These are phyloP conservation scores for Diadema setosum DNA, from an alignment of 35 echinoderm and acorn worm genomes.

Conservation along the genomic window DNA sequence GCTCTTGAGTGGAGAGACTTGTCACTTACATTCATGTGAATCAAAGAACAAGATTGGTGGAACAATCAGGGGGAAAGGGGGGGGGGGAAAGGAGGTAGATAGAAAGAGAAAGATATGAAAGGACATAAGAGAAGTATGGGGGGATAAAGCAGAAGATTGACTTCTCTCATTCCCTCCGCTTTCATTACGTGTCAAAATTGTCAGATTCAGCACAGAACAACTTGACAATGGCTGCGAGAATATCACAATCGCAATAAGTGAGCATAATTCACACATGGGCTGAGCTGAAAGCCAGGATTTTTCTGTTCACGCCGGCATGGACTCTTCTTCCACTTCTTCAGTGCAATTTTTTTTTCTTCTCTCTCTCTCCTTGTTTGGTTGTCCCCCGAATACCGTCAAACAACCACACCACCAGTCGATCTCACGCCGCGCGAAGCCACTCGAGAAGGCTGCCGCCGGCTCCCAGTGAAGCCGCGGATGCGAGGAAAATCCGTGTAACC, in stretches of 20 bases:
- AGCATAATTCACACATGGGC: neutral
- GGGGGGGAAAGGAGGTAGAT: neutral
- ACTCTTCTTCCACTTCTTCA: too few relatives aligned
- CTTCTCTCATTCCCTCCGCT: too few relatives aligned
- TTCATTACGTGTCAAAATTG: conserved; percentile 15
- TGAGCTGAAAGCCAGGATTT: neutral
- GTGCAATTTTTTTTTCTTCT: too few relatives aligned
- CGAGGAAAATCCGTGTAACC: neutral
- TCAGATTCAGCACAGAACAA: neutral
- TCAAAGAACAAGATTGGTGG: neutral
- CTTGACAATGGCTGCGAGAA: neutral
- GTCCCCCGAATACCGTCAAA: neutral
- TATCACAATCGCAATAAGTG: conserved; percentile 11
- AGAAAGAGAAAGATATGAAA: too few relatives aligned
- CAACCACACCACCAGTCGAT: neutral
- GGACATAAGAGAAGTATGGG: too few relatives aligned
- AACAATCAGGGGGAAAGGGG: too few relatives aligned
- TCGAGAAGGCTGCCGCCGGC: neutral
- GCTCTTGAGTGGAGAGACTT: neutral
- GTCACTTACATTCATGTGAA: neutral
- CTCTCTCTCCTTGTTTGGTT: too few relatives aligned
- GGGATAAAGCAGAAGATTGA: too few relatives aligned
- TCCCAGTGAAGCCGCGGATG: neutral
- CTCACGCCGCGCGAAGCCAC: neutral
- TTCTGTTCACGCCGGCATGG: neutral